phyloP scores from a whole-genome alignment of 2,113 vertebrate genomes.

The Bettongia penicillata region DNA sequence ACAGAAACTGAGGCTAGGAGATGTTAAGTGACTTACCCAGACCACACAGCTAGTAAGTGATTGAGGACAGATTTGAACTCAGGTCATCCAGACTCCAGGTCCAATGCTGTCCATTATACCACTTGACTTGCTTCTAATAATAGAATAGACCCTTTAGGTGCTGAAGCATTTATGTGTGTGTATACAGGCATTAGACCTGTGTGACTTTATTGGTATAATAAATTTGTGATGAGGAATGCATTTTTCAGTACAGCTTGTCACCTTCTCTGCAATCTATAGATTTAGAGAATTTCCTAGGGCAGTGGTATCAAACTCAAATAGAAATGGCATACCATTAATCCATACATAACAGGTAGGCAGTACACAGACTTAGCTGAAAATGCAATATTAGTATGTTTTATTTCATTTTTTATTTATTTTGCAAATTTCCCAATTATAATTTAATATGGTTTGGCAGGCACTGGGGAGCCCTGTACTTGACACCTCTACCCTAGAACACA shows the following conservation, averaged over 20 bases:
- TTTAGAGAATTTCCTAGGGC: not conserved
- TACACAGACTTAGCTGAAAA: not conserved
- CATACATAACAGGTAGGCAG: not conserved
- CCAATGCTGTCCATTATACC: not conserved
- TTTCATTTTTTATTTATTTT: not conserved
- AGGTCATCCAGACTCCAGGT: not conserved
- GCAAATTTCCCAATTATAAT: not conserved
- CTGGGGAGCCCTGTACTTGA: not conserved
- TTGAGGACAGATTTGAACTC: not conserved
- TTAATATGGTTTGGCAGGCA: not conserved
- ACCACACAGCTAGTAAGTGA: not conserved
- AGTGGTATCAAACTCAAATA: not conserved
- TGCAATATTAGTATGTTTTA: not conserved
- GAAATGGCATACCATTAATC: not conserved
- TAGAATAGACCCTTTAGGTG: not conserved
- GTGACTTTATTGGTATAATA: not conserved
- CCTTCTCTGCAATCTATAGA: not conserved
- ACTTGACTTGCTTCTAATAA: not conserved
- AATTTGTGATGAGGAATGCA: not conserved
- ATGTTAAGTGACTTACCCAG: not conserved
- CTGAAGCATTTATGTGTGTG: not conserved
- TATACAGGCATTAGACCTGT: not conserved
- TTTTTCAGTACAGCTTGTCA: not conserved
- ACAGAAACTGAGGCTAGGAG: not conserved
- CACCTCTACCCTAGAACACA: not conserved